Percentiles rank a stretch among this genome's conserved stretches.
These are phyloP conservation scores for Noctua comes DNA, from an alignment of 2,888 invertebrate genomes.

Conservation along the genomic window DNA sequence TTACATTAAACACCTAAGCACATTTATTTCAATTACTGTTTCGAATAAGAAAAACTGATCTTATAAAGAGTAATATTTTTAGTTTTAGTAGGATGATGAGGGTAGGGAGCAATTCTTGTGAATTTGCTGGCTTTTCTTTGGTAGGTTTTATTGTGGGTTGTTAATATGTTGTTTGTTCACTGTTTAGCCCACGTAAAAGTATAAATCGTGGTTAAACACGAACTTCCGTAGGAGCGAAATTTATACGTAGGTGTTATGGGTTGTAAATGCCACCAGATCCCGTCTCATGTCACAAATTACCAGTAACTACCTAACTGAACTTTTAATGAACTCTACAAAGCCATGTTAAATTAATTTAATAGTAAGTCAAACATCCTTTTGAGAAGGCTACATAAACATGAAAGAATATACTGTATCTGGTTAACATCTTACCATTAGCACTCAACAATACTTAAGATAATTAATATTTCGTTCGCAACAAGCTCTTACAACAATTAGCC, in stretches of 20 bases:
- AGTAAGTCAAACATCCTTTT: background rate
- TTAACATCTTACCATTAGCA: conserved; percentile 44
- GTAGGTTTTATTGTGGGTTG: conserved; percentile 15
- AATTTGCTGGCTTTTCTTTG: conserved; percentile 26
- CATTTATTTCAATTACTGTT: conserved; percentile 85
- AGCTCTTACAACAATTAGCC: conserved; percentile 63
- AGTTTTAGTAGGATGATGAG: conserved; percentile 43
- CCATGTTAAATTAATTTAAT: background rate
- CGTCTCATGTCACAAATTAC: background rate
- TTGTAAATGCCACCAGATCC: conserved; percentile 8
- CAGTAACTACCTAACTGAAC: background rate
- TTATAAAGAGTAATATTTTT: conserved; percentile 64
- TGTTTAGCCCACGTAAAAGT: conserved; percentile 24
- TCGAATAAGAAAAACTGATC: conserved; percentile 74
- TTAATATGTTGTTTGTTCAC: conserved; percentile 23
- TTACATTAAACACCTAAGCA: conserved; percentile 85
- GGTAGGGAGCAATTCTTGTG: conserved; percentile 27
- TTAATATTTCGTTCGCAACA: conserved; percentile 52
- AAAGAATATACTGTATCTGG: conserved; percentile 33
- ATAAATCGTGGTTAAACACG: conserved; percentile 27
- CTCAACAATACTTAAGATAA: conserved; percentile 57
- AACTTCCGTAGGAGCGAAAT: background rate
- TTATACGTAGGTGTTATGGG: conserved; percentile 16
- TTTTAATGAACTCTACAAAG: conserved; percentile 20
- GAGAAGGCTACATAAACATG: conserved; percentile 3